Evolutionary conservation across 2,888 invertebrate species (phyloP).

Genomic region (Meiosimyza decipiens): DNA sequence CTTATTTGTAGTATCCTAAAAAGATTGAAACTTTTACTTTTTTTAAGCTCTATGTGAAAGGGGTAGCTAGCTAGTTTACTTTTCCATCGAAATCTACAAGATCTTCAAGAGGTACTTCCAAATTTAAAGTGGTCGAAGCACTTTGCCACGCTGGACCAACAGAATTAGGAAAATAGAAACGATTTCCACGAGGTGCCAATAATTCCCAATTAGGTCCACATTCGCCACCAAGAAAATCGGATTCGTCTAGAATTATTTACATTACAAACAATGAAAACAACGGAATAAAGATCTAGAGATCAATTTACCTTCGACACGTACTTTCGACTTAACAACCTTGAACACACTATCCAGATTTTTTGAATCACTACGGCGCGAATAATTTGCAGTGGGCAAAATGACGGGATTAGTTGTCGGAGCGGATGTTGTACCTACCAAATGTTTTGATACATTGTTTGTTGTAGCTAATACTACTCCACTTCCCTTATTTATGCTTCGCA

Average conservation of each 20-base stretch:
- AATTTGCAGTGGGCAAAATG: slow-evolving; percentile 36
- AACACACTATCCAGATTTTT: slow-evolving; percentile 54
- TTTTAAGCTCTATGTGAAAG: neutral
- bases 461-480: slow-evolving; percentile 38
- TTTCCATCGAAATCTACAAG: slow-evolving; percentile 57
- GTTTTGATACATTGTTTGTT: slow-evolving; percentile 38
- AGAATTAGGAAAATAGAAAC: slow-evolving; percentile 77
- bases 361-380: slow-evolving; percentile 55
- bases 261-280: neutral
- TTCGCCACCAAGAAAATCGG: slow-evolving; percentile 58
- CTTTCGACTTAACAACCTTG: slow-evolving; percentile 56
- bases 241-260: slow-evolving; percentile 49
- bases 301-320: slow-evolving; percentile 53
- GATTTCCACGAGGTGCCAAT: slow-evolving; percentile 73
- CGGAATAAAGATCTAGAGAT: neutral
- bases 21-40: neutral
- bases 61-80: slow-evolving; percentile 40
- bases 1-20: slow-evolving; percentile 42
- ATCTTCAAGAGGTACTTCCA: slow-evolving; percentile 53
- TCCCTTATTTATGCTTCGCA: slow-evolving; percentile 42
- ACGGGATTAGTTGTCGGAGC: neutral
- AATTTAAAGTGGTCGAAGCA: slow-evolving; percentile 68
- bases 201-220: slow-evolving; percentile 74
- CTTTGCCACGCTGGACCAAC: slow-evolving; percentile 78
- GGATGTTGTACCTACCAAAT: slow-evolving; percentile 26